phyloP scores from a whole-genome alignment of 2,113 vertebrate species.

The Cyanistes caeruleus region DNA sequence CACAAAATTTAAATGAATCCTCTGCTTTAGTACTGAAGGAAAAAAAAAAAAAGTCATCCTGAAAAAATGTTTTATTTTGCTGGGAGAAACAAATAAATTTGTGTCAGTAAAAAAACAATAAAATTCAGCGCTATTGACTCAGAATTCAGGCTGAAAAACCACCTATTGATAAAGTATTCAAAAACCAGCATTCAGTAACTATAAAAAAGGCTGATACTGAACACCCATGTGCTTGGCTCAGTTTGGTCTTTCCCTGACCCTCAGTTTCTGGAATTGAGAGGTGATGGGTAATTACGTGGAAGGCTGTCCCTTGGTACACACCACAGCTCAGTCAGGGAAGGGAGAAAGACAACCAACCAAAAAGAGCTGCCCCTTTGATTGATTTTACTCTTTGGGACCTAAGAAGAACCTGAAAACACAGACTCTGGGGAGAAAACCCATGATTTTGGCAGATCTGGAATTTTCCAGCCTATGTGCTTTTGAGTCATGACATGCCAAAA shows the following conservation, averaged over 20 bases:
- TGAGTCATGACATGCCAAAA: slow-evolving; percentile 9
- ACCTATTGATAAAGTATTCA: not conserved
- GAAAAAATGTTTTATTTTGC: not conserved
- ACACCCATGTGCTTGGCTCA: accelerated
- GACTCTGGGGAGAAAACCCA: not conserved
- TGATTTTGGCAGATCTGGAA: slow-evolving; percentile 14
- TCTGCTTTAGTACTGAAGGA: not conserved
- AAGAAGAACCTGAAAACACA: not conserved
- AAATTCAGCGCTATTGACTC: not conserved
- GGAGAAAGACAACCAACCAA: not conserved
- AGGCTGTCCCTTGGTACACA: not conserved
- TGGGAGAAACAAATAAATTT: not conserved
- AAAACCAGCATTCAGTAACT: not conserved
- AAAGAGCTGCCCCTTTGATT: not conserved
- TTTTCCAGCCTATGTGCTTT: slow-evolving; percentile 34
- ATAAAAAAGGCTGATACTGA: not conserved
- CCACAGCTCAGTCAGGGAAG: not conserved
- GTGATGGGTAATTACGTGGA: not conserved
- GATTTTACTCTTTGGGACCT: not conserved
- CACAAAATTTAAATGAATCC: not conserved
- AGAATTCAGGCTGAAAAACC: not conserved
- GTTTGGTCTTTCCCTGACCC: not conserved
- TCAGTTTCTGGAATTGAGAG: not conserved
- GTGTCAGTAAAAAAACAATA: not conserved
- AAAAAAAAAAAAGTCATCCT: not conserved